Conservation (phyloP, 1,140 invertebrate genomes). For the Anoplolepis gracilipes region DNA sequence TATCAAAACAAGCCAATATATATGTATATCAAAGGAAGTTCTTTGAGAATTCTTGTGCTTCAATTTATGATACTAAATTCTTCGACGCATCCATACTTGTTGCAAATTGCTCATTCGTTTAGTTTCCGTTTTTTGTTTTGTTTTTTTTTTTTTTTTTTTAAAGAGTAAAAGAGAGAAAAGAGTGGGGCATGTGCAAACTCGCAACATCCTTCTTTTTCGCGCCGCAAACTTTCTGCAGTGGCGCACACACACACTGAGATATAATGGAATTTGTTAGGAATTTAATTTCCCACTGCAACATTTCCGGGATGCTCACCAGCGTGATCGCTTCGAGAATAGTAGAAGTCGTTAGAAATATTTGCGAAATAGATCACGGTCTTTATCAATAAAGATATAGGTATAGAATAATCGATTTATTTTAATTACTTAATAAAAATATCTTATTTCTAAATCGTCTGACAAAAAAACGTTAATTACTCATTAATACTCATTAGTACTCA, state of each 20-base stretch:
- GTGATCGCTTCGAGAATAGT: conserved; percentile 37
- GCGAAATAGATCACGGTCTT: conserved; percentile 31
- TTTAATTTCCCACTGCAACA: conserved; percentile 67
- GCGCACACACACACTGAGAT: conserved; percentile 47
- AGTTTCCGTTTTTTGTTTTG: background rate
- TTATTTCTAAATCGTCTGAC: background rate
- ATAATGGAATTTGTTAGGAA: conserved; percentile 71
- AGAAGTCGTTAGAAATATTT: conserved; percentile 60
- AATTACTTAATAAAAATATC: conserved; percentile 9
- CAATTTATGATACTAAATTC: conserved; percentile 14
- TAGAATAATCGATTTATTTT: conserved; percentile 1
- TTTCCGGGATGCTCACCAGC: conserved; percentile 11
- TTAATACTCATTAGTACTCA: background rate
- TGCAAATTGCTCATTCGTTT: conserved; percentile 34
- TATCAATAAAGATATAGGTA: background rate
- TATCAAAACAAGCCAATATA: background rate
- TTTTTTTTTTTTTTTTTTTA: conserved; percentile 19
- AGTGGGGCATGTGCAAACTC: background rate
- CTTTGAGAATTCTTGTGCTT: background rate
- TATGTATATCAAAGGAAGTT: background rate
- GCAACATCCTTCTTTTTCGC: conserved; percentile 45
- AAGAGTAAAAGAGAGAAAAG: background rate
- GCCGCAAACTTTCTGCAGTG: conserved; percentile 53
- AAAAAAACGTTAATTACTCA: background rate
- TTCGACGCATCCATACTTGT: conserved; percentile 23